Base-by-base conservation (phyloP, 2,888 invertebrate species). In the Hypomecis atomaria region DNA sequence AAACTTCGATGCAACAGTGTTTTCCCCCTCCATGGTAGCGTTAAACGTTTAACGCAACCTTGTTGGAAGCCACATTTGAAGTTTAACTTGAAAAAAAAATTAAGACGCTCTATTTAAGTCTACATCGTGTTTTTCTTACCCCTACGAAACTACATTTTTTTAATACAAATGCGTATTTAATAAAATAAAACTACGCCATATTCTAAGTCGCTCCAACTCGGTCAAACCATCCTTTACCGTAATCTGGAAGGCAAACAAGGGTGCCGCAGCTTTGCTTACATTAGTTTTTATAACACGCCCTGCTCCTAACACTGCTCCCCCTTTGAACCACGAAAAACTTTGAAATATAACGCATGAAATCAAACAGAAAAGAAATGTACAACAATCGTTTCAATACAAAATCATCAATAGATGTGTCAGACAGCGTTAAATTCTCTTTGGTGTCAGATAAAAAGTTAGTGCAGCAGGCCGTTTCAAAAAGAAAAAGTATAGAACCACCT, bases 241-340 rank as follows among this genome's bases (percentile, higher is more conserved):
- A 85, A 88, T 86, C 87, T 80, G 75, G 68, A 78, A 76, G 77
- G 77, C 81, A 87, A 87, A 88, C 81, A 85, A 81, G 86, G 86
- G 87, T 76, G 69, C 57, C 49, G 77, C 60, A 67, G 73, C 73
- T 73, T 75, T 72, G 73, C 74, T 71, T 71, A 70, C 74, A 75
- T 81, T 78, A 74, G 76, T 82, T 82, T 82, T 81, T 84, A 82
- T 79, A 77, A 72, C 70, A 72, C 71, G 68, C 64, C 54, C 55
- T 61, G 65, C 44, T 55, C 62, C 55, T 54, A 50, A 23, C 40
- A 10, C 37, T 6, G 23, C 53, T 59, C 64, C 64, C 59, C 66
- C 53, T 65, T 42, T 10, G 11, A 34, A 13, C 7, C 45, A 50
- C 49, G 43, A 55, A 55, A 55, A 61, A 57, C 36, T 47, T 52